Base-by-base conservation (phyloP, 2,113 vertebrate genomes). In the Ictalurus furcatus region DNA sequence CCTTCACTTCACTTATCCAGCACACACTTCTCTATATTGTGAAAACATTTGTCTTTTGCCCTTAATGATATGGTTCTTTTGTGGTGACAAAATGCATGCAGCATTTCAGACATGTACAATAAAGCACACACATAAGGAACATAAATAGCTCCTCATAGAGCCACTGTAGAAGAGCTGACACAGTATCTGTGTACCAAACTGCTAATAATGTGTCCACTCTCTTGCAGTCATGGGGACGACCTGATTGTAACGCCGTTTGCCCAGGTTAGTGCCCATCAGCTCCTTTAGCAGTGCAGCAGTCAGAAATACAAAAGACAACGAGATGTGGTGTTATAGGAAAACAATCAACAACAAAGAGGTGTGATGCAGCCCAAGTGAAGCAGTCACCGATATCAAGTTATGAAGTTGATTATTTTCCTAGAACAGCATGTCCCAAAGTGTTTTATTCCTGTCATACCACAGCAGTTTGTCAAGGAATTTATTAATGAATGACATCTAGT, bases 241-340 rank as follows among this genome's bases (percentile, higher is more conserved):
- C 88, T 92, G 88, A 92, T 92, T 81, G 91, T 92, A 63, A 92
- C 91, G 19, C 91, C 91, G 19, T 92, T 92, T 87, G 91, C 91
- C 78, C 92, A 92, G 91, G 91, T 92, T 82, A 91, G 87, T 91
- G 85, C 25, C 85, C 3, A 5, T 23, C 69, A 56, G 58, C 59
- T 65, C 14, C 14, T n/a, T 30, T 2, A 48, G 9, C 25, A 30
- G 12, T 37, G 61, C 84, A 69, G 40, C 28, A 65, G 25, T 28
- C 11, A 65, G 63, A 25, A 65, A 7, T 28, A 28, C 14, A 6
- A 28, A 25, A 28, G 34, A 37, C 7, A 19, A 52, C 14, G 1
- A 28, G 23, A 52, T 28, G 11, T 28, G 74, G 40, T 28, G 21
- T 78, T 78, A 52, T 52, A 28, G 40, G 74, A 48, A 48, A 78